Percentiles rank a stretch among this genome's conserved stretches.
These are phyloP conservation scores for Lasioglossum oenotherae DNA, from an alignment of 2,888 invertebrate genomes.

Conservation along the genomic window DNA sequence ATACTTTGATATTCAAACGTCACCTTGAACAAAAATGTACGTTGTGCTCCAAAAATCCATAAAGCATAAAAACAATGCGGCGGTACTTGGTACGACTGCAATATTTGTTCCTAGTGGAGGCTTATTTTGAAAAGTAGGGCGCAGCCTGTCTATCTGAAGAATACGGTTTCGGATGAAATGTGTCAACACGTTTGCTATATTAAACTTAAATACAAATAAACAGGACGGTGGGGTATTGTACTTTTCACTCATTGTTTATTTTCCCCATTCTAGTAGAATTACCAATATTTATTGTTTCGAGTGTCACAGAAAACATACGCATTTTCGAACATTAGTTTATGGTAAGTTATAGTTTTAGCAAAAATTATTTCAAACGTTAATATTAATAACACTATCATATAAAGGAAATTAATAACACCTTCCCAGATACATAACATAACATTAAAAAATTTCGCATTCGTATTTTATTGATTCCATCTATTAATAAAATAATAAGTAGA, in stretches of 20 bases:
- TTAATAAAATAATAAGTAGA: no score
- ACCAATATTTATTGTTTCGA: not conserved
- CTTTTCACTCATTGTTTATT: not conserved
- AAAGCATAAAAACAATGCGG: not conserved
- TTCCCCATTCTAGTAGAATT: not conserved
- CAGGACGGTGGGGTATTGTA: not conserved
- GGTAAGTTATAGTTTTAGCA: no score
- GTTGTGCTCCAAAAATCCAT: not conserved
- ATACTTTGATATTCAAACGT: no score
- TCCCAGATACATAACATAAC: no score
- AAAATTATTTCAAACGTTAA: no score
- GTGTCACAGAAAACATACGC: not conserved
- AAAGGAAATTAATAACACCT: no score
- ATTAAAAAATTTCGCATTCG: no score
- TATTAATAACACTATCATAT: no score
- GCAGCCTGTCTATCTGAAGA: not conserved
- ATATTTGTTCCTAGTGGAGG: not conserved
- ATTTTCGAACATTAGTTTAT: not conserved
- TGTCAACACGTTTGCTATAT: conserved; percentile 7
- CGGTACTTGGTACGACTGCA: no score
- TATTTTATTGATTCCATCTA: no score
- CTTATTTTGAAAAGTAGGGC: not conserved
- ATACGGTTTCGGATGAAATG: not conserved
- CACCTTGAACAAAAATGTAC: not conserved
- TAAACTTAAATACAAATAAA: not conserved